Evolutionary conservation across 2,888 invertebrate genomes (phyloP), one percentile per base, ranked within the genome.

Genomic region (Erebia aethiops): DNA sequence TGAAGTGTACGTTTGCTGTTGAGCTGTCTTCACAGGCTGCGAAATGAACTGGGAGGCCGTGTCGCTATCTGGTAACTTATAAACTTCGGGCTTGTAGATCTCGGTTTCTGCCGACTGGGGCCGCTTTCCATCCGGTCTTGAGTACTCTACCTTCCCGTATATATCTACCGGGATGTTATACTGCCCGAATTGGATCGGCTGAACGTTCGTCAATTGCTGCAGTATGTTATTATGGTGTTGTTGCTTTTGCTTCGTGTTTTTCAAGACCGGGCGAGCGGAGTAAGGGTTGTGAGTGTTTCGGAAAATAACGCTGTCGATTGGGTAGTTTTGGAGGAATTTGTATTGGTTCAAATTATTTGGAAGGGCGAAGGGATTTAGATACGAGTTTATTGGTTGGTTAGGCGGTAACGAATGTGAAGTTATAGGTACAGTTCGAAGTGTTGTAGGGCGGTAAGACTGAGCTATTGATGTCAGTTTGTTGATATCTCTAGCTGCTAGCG

Each of bases 401-500:
- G 80, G 80, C 0, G 87, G 84, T 0, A 83, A 79, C 9, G 83
- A 77, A 1, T 87, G 84, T 3, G 80, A 78, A 2, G 86, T 83
- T 3, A 85, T 77, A 10, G 86, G 82, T 1, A 90, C 84, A 0
- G 88, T 88, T 13, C 91, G 78, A 1, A 87, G 79, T 3, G 93
- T 92, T 1, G 93, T 93, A 0, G 93, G 92, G 3, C 91, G 87
- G 77, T 93, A 94, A 0, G 92, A 88, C 69, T 94, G 94, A 1
- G 93, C 92, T 51, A 93, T 89, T 0, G 93, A 89, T 0, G 93
- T 92, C 73, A 93, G 80, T 84, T 93, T 93, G 52, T 84, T 82
- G 14, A 86, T 84, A 77, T 94, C 94, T 75, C 92, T 88, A 7
- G 88, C 80, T 11, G 83, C 82, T 70, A 88, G 73, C 7, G 94